These are phyloP conservation scores for Heliconius cydno DNA, from an alignment of 2,888 invertebrate species.

Conservation along the genomic window DNA sequence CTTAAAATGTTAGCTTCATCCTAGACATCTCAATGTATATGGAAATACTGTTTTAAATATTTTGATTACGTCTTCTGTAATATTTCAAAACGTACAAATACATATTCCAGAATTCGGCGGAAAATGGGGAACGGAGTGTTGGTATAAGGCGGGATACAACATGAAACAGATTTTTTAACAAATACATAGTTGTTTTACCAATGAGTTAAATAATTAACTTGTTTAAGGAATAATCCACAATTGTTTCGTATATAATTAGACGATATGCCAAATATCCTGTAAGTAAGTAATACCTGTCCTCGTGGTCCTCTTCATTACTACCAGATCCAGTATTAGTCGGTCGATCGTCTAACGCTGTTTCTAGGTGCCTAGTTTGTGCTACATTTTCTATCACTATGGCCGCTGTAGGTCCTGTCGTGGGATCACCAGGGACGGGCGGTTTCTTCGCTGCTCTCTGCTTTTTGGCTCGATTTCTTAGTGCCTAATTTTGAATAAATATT, in stretches of 20 bases:
- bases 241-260: background rate
- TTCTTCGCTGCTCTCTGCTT: constrained; percentile 92
- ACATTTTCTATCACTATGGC: constrained; percentile 96
- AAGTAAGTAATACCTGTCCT: constrained; percentile 64
- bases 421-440: constrained; percentile 88
- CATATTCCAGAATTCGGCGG: too few species aligned
- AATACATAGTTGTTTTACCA: too few species aligned
- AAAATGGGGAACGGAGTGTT: too few species aligned
- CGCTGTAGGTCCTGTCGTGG: constrained; percentile 87
- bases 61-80: too few species aligned
- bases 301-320: constrained; percentile 69
- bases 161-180: too few species aligned
- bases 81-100: too few species aligned
- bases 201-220: too few species aligned
- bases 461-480: constrained; percentile 91
- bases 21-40: too few species aligned
- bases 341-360: constrained; percentile 91
- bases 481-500: constrained; percentile 77
- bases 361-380: constrained; percentile 90
- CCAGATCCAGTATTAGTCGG: constrained; percentile 92
- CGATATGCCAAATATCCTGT: background rate
- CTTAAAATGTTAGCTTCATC: too few species aligned
- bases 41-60: too few species aligned
- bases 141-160: too few species aligned
- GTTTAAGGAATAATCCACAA: too few species aligned